Evolutionary conservation across 1,140 invertebrate species (phyloP), one percentile per base, ranked within the genome.

Genomic region (Vanessa atalanta): DNA sequence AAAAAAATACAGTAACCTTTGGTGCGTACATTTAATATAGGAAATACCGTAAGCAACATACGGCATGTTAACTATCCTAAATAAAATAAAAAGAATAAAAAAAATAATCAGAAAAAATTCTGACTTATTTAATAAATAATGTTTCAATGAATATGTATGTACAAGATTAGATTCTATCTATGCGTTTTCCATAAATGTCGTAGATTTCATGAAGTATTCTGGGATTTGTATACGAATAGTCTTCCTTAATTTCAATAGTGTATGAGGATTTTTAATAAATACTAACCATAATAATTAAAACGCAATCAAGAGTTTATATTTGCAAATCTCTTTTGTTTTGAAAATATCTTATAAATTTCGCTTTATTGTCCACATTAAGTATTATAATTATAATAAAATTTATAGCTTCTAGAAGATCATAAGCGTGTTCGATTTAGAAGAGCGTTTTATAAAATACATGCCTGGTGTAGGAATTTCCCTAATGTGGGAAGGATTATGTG

Each of bases 401-500:
- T n/a, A 61, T 61, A 43, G 57, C 31, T 61, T 61, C 57, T 31
- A 1, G 11, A 61, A 61, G 11, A 61, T 43, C 26, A n/a, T 61
- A 61, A 60, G 43, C 26, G 4, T 37, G 23, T 26, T 60, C 57
- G 14, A 61, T 61, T 61, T 31, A 61, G 13, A 61, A 37, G 6
- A 61, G 6, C 31, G 57, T 15, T 61, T 50, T 65, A 26, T 70
- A 23, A 70, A 6, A 13, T 50, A 51, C 15, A 37, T 20, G 16
- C 43, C 20, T 3, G 23, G 15, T 20, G 47, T 57, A 63, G 47
- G 57, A 70, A 70, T 63, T 70, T 70, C 63, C 70, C 23, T 65
- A 37, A 16, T 20, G 47, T 57, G 37, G 26, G 47, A 72, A 72
- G 50, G 61, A 63, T 61, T 71, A 66, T 65, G 43, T 63, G 53